Evolutionary conservation across 2,888 invertebrate genomes (phyloP).

Genomic region (Callosobruchus maculatus): DNA sequence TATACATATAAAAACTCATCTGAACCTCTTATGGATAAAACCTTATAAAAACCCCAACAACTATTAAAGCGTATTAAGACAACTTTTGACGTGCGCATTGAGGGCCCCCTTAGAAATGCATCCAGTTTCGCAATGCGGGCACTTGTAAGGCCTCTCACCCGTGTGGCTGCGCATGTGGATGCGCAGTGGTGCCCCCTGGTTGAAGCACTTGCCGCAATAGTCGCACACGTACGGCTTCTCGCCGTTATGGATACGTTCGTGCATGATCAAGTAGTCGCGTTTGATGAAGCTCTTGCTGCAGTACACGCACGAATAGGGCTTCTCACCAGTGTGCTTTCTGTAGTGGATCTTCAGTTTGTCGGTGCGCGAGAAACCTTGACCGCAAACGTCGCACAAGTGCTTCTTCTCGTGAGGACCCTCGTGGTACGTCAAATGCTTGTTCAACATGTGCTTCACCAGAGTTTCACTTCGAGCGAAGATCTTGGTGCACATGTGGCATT

Average conservation of each 20-base stretch:
- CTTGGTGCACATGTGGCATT: conserved; percentile 39
- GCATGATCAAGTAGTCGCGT: conserved; percentile 52
- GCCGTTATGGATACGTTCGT: conserved; percentile 60
- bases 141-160: conserved; percentile 58
- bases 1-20: too few species aligned
- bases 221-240: conserved; percentile 61
- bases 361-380: conserved; percentile 39
- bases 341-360: conserved; percentile 40
- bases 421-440: conserved; percentile 36
- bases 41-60: neutral
- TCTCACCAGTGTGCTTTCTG: conserved; percentile 41
- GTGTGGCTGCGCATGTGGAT: conserved; percentile 61
- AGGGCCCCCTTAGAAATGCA: conserved; percentile 60
- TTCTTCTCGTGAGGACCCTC: conserved; percentile 32
- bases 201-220: conserved; percentile 61
- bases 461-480: conserved; percentile 35
- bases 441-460: conserved; percentile 49
- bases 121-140: conserved; percentile 56
- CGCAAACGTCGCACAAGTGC: conserved; percentile 42
- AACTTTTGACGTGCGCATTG: conserved; percentile 56
- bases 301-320: conserved; percentile 39
- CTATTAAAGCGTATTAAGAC: conserved; percentile 24
- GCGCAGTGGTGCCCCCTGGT: conserved; percentile 58
- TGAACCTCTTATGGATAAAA: neutral
- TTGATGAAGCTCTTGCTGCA: conserved; percentile 44